Evolutionary conservation across 2,797 vertebrate species (phyloP).

Genomic region (Heteromormyrus szaboi): DNA sequence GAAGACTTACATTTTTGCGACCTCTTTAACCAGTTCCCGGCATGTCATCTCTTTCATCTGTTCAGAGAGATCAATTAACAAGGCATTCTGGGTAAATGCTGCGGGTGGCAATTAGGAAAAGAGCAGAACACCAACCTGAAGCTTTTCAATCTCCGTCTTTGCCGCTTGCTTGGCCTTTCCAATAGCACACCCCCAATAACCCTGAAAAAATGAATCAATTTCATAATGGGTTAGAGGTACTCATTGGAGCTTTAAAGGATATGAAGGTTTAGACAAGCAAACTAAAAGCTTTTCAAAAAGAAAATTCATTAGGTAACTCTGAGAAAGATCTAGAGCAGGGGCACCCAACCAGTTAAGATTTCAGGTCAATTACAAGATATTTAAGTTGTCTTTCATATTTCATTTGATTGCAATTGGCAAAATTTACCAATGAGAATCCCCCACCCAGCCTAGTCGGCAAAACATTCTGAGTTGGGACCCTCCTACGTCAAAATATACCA

Average conservation of each 20-base stretch:
- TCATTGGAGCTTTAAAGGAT: not conserved
- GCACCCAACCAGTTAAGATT: not conserved
- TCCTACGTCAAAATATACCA: not conserved
- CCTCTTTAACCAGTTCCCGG: conserved; percentile 91
- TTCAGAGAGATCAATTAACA: not conserved
- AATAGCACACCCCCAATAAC: conserved; percentile 95
- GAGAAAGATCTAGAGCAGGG: not conserved
- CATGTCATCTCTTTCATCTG: conserved; percentile 98
- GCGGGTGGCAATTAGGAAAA: not conserved
- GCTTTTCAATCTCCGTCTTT: conserved; percentile 96
- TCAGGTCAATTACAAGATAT: not conserved
- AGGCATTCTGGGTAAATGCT: not conserved
- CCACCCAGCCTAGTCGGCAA: not conserved
- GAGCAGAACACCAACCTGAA: conserved; percentile 68
- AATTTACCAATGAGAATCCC: not conserved
- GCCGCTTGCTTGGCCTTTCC: conserved; percentile 96
- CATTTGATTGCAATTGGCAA: not conserved
- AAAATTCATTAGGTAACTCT: not conserved
- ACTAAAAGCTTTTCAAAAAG: not conserved
- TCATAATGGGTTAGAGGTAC: not conserved
- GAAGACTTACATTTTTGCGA: conserved; percentile 86
- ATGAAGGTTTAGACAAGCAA: not conserved
- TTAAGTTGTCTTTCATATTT: not conserved
- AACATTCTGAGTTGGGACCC: not conserved
- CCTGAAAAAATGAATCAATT: conserved; percentile 51